Conservation (phyloP, 2,797 vertebrate species). For the Sebastiscus tertius region DNA sequence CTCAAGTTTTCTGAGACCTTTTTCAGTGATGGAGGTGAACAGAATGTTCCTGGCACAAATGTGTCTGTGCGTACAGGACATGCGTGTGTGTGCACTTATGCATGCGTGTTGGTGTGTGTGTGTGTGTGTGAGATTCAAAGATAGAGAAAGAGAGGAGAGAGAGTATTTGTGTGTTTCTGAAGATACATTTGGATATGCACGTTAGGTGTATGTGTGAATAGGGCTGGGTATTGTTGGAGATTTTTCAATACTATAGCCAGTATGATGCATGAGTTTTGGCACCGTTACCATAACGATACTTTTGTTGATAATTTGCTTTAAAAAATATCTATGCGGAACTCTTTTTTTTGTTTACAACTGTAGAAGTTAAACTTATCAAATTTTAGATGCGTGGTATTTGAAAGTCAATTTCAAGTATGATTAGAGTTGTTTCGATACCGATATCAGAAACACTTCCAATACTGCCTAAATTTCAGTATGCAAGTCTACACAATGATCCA, state of each 20-base stretch:
- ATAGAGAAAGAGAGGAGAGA: background rate
- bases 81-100: conserved; percentile 22
- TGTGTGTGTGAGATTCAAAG: background rate
- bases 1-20: conserved; percentile 60
- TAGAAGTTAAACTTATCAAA: background rate
- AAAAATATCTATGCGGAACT: background rate
- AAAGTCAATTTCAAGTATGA: background rate
- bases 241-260: background rate
- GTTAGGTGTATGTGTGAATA: background rate
- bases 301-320: background rate
- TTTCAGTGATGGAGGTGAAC: conserved; percentile 69
- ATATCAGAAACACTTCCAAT: no score
- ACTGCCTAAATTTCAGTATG: no score
- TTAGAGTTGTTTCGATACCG: no score
- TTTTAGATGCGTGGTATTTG: background rate
- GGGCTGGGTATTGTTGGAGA: background rate
- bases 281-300: background rate
- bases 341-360: background rate
- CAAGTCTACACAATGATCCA: no score
- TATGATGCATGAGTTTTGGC: background rate
- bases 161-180: conserved; percentile 7
- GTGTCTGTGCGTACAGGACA: conserved; percentile 28
- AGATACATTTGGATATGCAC: conserved; percentile 8
- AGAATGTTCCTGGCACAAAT: conserved; percentile 73
- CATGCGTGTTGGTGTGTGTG: conserved; percentile 1